Evolutionary conservation across 2,888 invertebrate genomes (phyloP).

Genomic region (Melanostoma scalare): DNA sequence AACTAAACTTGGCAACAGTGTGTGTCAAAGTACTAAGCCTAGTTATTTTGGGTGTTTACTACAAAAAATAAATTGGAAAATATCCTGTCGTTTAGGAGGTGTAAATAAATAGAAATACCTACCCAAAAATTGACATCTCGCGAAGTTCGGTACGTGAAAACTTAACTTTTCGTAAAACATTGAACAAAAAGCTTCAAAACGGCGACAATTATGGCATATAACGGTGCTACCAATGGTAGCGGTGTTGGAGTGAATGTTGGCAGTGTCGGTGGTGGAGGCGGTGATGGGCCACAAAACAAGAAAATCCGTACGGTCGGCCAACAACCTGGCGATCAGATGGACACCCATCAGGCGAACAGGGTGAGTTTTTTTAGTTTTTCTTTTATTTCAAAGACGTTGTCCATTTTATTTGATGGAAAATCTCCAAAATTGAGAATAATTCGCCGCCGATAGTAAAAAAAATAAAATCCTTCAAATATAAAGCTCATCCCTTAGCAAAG

Average conservation of each 20-base stretch:
- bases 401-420: constrained; percentile 9
- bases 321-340: constrained; percentile 79
- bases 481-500: constrained; percentile 37
- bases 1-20: constrained; percentile 59
- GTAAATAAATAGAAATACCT: too few species aligned
- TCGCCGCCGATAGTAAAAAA: neutral
- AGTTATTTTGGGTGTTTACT: constrained; percentile 23
- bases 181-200: constrained; percentile 75
- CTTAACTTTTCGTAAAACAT: neutral
- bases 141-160: constrained; percentile 18
- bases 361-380: constrained; percentile 75
- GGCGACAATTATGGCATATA: constrained; percentile 80
- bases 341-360: constrained; percentile 80
- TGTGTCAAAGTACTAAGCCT: constrained; percentile 18
- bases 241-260: constrained; percentile 79
- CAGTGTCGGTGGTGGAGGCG: constrained; percentile 79
- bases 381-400: neutral
- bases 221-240: constrained; percentile 74
- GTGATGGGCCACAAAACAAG: constrained; percentile 81
- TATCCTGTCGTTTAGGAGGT: constrained; percentile 2
- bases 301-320: constrained; percentile 81
- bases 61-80: constrained; percentile 30
- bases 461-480: constrained; percentile 13
- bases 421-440: neutral
- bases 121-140: neutral